Conservation (phyloP, 2,888 invertebrate species). For the Agrotis puta region DNA sequence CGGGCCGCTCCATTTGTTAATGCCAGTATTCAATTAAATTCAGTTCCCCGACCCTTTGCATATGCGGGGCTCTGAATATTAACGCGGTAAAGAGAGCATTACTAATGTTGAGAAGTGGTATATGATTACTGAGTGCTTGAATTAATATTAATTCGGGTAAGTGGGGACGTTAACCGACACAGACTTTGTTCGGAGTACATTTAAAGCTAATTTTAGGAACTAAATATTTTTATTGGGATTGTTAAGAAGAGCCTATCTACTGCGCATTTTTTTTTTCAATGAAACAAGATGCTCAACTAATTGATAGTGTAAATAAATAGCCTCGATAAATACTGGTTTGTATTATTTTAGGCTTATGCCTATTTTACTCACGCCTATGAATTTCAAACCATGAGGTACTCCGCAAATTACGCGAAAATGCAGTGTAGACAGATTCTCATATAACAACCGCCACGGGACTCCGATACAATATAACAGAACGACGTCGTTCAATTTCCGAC, state of each 20-base stretch:
- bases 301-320: background rate
- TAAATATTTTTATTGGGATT: conserved; percentile 14
- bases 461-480: conserved; percentile 7
- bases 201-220: conserved; percentile 40
- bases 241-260: background rate
- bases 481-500: conserved; percentile 23
- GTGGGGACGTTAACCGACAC: conserved; percentile 60
- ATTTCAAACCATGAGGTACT: too few species aligned
- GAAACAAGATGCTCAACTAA: background rate
- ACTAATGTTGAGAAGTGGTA: conserved; percentile 75
- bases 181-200: conserved; percentile 55
- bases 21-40: conserved; percentile 90
- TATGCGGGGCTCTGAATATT: conserved; percentile 85
- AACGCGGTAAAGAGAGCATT: conserved; percentile 79
- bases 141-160: conserved; percentile 70
- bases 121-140: conserved; percentile 72
- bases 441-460: background rate
- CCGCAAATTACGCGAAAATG: background rate
- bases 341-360: too few species aligned
- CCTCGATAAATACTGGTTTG: background rate
- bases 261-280: background rate
- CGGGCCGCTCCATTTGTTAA: conserved; percentile 89
- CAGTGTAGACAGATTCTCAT: background rate
- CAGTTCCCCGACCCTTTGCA: conserved; percentile 86
- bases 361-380: too few species aligned